Evolutionary conservation across 2,888 invertebrate genomes (phyloP).

Genomic region (Thera obeliscata): DNA sequence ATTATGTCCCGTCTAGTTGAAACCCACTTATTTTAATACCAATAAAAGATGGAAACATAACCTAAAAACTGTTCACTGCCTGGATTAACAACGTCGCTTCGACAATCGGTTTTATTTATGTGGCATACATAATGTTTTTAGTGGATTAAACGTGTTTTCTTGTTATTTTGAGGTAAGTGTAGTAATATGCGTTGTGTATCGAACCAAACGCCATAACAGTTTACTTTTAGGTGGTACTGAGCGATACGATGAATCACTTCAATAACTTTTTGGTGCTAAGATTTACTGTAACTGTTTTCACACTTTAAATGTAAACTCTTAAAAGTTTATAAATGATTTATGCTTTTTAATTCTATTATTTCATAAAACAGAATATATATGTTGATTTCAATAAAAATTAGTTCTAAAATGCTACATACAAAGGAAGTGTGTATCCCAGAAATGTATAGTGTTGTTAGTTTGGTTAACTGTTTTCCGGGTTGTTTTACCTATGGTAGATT

Average conservation of each 20-base stretch:
- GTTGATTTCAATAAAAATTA: not conserved
- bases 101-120: constrained; percentile 10
- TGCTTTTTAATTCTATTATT: not conserved
- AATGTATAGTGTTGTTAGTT: not conserved
- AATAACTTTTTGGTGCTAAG: constrained; percentile 3
- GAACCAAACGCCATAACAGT: constrained; percentile 81
- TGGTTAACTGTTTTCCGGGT: constrained; percentile 12
- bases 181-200: constrained; percentile 77
- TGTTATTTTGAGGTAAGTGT: constrained; percentile 52
- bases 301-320: not conserved
- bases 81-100: constrained; percentile 41
- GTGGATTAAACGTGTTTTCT: constrained; percentile 42
- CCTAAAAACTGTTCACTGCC: constrained; percentile 64
- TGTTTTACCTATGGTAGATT: constrained; percentile 8
- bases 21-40: constrained; percentile 89
- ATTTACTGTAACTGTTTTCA: not conserved
- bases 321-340: not conserved
- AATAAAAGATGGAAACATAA: constrained; percentile 87
- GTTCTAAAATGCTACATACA: constrained; percentile 16
- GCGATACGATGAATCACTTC: constrained; percentile 38
- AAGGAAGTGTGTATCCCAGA: constrained; percentile 17
- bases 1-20: constrained; percentile 65
- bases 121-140: constrained; percentile 42
- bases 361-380: not conserved
- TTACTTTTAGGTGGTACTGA: constrained; percentile 51